A percentile compares a stretch with the other conserved stretches of the same genome.
phyloP scores from a whole-genome alignment of 2,113 vertebrate species.

The Pithys albifrons region DNA sequence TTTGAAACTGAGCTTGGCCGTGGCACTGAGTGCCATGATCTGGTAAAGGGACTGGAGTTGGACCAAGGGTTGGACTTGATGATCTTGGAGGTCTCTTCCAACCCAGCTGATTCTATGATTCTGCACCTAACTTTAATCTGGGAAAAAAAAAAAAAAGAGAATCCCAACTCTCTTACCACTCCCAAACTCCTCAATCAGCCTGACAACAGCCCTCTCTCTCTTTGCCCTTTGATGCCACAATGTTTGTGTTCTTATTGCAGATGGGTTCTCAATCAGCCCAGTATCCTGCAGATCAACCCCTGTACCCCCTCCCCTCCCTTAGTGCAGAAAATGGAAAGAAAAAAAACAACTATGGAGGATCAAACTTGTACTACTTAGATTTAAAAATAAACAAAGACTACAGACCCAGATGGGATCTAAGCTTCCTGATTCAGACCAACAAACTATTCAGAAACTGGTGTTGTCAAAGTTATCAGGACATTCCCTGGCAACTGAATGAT shows the following conservation, averaged over 20 bases:
- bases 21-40: no score
- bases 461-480: neutral
- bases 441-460: neutral
- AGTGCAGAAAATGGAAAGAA: neutral
- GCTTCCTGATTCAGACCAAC: neutral
- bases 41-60: no score
- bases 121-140: neutral
- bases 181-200: neutral
- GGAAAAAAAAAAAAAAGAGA: neutral
- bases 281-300: neutral
- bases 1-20: no score
- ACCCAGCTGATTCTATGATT: no score
- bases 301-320: neutral
- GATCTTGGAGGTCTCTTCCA: no score
- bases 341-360: neutral
- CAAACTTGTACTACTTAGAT: neutral
- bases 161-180: neutral
- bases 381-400: neutral
- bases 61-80: no score
- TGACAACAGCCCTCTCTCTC: neutral
- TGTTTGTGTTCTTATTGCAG: neutral
- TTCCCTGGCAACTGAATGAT: neutral
- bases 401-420: neutral
- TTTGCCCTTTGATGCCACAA: neutral
- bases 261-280: neutral